These are phyloP conservation scores for Rhegmatorhina hoffmannsi DNA, from an alignment of 2,113 vertebrate genomes.

Conservation along the genomic window DNA sequence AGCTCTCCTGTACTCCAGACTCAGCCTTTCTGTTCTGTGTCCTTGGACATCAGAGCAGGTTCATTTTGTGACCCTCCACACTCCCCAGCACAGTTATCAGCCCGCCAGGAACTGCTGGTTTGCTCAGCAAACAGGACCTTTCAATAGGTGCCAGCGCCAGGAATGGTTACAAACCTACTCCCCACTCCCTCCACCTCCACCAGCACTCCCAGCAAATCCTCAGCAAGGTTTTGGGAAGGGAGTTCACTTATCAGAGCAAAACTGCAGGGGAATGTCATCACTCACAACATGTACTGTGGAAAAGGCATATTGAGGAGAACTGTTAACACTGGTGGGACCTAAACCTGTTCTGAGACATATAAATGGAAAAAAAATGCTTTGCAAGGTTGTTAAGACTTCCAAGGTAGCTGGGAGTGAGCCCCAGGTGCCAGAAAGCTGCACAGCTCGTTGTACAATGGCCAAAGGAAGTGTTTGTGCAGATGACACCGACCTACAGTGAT, in stretches of 20 bases:
- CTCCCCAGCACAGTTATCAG: background rate
- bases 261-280: background rate
- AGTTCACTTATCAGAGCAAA: background rate
- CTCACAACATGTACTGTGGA: background rate
- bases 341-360: background rate
- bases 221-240: background rate
- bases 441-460: background rate
- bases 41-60: background rate
- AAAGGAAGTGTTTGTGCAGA: background rate
- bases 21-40: background rate
- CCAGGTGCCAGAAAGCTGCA: background rate
- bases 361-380: background rate
- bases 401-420: background rate
- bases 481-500: background rate
- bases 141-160: background rate
- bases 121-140: constrained; percentile 16
- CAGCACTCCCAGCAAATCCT: background rate
- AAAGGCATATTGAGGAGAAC: background rate
- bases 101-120: background rate
- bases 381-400: background rate
- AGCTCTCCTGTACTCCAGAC: background rate
- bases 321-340: background rate
- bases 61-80: background rate
- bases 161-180: background rate
- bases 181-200: background rate